Evolutionary conservation across 35 echinoderm and acorn worm species (phyloP), one percentile per base, ranked within the genome.

Genomic region (Lytechinus variegatus): DNA sequence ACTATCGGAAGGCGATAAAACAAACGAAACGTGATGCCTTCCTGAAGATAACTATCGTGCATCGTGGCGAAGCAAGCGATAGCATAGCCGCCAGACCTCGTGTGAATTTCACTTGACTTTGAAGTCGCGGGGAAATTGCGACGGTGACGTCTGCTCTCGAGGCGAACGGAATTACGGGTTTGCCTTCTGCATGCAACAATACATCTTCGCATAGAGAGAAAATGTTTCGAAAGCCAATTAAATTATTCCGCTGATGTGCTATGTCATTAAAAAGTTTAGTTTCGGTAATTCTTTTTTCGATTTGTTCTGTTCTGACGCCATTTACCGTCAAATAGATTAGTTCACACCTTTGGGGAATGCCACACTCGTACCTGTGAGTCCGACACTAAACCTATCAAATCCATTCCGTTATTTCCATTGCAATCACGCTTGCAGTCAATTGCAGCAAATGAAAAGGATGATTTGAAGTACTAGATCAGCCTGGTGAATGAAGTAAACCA

Each of bases 51-150:
- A 16, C 19, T n/a, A 79, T 79, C 66, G 7, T 24, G n/a, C n/a
- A 24, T 19, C 66, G 66, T 6, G 19, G 21, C 4, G 14, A 19
- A 79, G 66, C 12, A 24, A 79, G 66, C 66, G 66, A 21, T 79
- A 79, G 66, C 66, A 21, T 6, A 79, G 66, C 66, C 66, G 6
- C 19, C 66, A 79, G 66, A 79, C 66, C 66, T 24, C 19, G 66
- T 79, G 66, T 79, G n/a, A 79, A 79, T 79, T 79, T 79, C 66
- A 24, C 66, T 79, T 79, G 66, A 79, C 66, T 79, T 79, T 79
- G 66, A 24, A 79, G 24, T 19, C 4, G 66, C 66, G 14, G 66
- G 66, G 0, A 58, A n/a, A 79, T 79, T 79, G 66, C 66, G 66
- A 79, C 19, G 66, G n/a, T 79, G n/a, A 79, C 66, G 66, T 79